These are phyloP conservation scores for Bilobella aurantiaca DNA, from an alignment of 1,140 invertebrate species.

Conservation along the genomic window DNA sequence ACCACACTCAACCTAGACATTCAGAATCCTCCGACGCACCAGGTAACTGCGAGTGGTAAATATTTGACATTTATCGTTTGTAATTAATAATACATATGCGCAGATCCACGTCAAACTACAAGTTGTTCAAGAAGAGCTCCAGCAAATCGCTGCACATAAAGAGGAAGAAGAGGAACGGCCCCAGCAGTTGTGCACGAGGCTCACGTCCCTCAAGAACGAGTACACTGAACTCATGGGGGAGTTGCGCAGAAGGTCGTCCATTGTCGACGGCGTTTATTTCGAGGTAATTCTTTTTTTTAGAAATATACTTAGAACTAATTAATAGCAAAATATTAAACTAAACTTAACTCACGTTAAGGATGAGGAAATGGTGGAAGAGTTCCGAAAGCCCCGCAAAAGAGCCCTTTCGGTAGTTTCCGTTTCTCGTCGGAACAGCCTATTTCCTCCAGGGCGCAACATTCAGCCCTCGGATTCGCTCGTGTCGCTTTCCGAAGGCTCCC, in stretches of 20 bases:
- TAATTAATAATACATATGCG: too few species aligned
- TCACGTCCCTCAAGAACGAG: slow-evolving; percentile 46
- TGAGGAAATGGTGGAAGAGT: slow-evolving; percentile 34
- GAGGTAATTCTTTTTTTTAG: slow-evolving; percentile 18
- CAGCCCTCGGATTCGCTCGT: slow-evolving; percentile 23
- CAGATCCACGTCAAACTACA: slow-evolving; percentile 45
- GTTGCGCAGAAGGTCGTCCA: slow-evolving; percentile 42
- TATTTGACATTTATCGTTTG: background rate
- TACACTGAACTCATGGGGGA: slow-evolving; percentile 46
- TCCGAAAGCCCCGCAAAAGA: slow-evolving; percentile 38
- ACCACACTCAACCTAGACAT: slow-evolving; percentile 32
- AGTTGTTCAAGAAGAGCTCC: slow-evolving; percentile 45
- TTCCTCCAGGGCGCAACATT: slow-evolving; percentile 12
- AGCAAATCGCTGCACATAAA: slow-evolving; percentile 40
- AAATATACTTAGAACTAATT: background rate
- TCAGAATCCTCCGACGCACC: slow-evolving; percentile 36
- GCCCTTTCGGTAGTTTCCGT: slow-evolving; percentile 34
- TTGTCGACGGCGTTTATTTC: slow-evolving; percentile 39
- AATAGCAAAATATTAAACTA: too few species aligned
- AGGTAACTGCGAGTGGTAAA: slow-evolving; percentile 34
- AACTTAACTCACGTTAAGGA: slow-evolving; percentile 29
- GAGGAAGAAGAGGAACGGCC: slow-evolving; percentile 36
- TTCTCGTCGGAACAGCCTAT: slow-evolving; percentile 24
- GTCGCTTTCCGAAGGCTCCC: slow-evolving; percentile 19
- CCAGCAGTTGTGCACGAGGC: slow-evolving; percentile 38